A percentile compares a stretch with the other conserved stretches of the same genome.
Evolutionary conservation across 2,888 invertebrate species (phyloP).

Genomic region (Rhingia rostrata): DNA sequence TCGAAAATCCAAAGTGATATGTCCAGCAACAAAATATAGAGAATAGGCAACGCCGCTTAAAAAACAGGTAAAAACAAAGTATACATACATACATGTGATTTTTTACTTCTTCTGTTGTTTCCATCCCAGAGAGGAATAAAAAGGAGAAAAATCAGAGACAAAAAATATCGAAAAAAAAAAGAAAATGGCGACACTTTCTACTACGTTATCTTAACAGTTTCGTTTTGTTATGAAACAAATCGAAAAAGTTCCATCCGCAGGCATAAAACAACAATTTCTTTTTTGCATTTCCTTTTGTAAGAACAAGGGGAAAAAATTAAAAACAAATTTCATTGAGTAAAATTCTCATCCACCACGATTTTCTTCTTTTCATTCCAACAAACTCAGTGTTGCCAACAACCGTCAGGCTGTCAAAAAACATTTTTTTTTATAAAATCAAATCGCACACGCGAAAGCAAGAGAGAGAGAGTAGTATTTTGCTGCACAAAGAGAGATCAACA

Average conservation of each 20-base stretch:
- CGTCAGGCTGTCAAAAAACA: conserved; percentile 31
- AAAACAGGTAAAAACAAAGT: conserved; percentile 70
- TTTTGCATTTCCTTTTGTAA: not conserved
- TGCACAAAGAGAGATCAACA: not conserved
- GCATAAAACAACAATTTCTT: conserved; percentile 3
- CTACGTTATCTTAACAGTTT: conserved; percentile 2
- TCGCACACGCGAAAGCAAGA: conserved; percentile 37
- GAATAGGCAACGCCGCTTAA: conserved; percentile 70
- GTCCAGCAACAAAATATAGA: conserved; percentile 35
- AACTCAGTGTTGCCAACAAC: conserved; percentile 56
- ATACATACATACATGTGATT: conserved; percentile 48
- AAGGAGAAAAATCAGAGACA: conserved; percentile 52
- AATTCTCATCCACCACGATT: conserved; percentile 18
- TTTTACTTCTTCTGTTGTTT: conserved; percentile 26
- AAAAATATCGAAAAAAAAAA: conserved; percentile 31
- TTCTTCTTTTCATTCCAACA: conserved; percentile 41
- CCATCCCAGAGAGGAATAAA: conserved; percentile 34
- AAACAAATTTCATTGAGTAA: conserved; percentile 60
- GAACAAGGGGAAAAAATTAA: conserved; percentile 4
- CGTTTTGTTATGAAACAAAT: conserved; percentile 5
- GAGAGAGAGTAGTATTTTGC: conserved; percentile 14
- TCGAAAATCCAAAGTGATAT: conserved; percentile 33
- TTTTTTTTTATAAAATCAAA: conserved; percentile 16
- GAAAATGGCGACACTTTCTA: conserved; percentile 73
- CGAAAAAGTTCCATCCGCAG: not conserved